Evolutionary conservation across 2,888 invertebrate genomes (phyloP).

Genomic region (Drosophila algonquin): DNA sequence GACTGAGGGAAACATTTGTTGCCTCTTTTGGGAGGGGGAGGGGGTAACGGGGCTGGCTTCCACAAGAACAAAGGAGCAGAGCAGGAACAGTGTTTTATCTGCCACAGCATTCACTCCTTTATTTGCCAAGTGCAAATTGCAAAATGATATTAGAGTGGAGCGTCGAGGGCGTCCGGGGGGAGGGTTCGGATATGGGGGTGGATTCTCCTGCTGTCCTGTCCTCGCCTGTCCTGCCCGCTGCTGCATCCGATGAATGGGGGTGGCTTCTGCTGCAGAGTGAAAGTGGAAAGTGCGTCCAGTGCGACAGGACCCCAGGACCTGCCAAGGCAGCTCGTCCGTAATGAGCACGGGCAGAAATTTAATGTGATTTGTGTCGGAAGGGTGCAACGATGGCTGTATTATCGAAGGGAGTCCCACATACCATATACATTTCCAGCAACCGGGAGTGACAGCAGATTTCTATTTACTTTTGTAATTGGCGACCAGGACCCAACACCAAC

Average conservation of each 20-base stretch:
- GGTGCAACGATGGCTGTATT: slow-evolving; percentile 59
- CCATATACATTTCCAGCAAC: neutral
- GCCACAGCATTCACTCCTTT: slow-evolving; percentile 77
- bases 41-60: slow-evolving; percentile 33
- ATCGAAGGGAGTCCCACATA: slow-evolving; percentile 24
- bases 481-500: slow-evolving; percentile 47
- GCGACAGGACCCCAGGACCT: slow-evolving; percentile 34
- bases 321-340: slow-evolving; percentile 62
- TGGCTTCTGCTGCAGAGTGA: slow-evolving; percentile 63
- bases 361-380: slow-evolving; percentile 73
- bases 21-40: slow-evolving; percentile 26
- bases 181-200: slow-evolving; percentile 47
- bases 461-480: slow-evolving; percentile 75
- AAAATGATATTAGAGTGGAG: slow-evolving; percentile 73
- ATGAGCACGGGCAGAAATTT: slow-evolving; percentile 74
- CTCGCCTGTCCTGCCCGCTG: slow-evolving; percentile 8
- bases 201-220: slow-evolving; percentile 13
- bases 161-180: neutral
- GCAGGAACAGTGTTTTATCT: slow-evolving; percentile 64
- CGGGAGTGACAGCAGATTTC: slow-evolving; percentile 37
- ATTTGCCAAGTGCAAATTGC: slow-evolving; percentile 81
- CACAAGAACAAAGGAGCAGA: slow-evolving; percentile 62
- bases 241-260: slow-evolving; percentile 61
- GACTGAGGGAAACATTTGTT: slow-evolving; percentile 40
- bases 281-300: slow-evolving; percentile 52